Evolutionary conservation across 2,113 vertebrate genomes (phyloP).

Genomic region (Crotalus tigris): DNA sequence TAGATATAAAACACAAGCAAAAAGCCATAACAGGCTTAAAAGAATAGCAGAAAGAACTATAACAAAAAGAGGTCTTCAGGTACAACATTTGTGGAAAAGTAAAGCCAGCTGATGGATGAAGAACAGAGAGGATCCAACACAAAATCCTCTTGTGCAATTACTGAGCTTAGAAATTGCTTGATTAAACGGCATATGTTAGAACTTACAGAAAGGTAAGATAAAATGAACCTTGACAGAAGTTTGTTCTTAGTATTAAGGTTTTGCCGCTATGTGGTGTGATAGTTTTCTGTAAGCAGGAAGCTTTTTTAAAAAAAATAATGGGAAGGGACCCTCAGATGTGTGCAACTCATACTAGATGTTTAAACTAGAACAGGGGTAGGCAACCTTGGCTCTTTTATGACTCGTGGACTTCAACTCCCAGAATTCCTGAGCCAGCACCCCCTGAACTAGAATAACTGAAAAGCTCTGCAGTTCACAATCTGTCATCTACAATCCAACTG

Average conservation of each 20-base stretch:
- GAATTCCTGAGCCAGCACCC: no score
- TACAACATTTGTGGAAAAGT: background rate
- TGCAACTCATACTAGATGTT: background rate
- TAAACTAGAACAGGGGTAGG: background rate
- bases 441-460: background rate
- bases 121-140: background rate
- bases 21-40: background rate
- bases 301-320: background rate
- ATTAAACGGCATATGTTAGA: background rate
- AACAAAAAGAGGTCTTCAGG: background rate
- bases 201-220: background rate
- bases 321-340: background rate
- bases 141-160: background rate
- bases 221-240: background rate
- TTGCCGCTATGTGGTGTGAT: background rate
- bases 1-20: background rate
- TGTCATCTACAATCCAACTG: background rate
- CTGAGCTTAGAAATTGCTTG: background rate
- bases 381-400: no score
- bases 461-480: background rate
- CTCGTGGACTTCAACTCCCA: no score
- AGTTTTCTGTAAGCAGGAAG: background rate
- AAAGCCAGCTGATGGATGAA: background rate
- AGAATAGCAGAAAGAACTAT: constrained; percentile 1
- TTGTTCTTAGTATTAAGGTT: background rate